These are phyloP conservation scores for Saguinus imperator DNA, from an alignment of 2,113 vertebrate species.

Conservation along the genomic window DNA sequence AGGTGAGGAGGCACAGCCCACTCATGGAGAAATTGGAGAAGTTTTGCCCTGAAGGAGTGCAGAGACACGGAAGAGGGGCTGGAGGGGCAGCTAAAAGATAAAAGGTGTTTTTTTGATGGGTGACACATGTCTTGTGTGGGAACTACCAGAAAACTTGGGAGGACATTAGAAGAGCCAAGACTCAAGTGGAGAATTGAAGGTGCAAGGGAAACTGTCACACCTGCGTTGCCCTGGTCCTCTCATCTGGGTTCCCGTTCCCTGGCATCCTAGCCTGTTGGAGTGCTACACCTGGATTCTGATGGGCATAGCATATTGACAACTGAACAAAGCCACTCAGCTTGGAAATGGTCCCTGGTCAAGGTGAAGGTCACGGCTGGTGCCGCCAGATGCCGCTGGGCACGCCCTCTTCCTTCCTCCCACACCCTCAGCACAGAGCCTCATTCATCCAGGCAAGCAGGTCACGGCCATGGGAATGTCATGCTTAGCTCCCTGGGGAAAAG, in stretches of 20 bases:
- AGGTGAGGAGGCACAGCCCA: background rate
- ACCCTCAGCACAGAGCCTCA: conserved; percentile 40
- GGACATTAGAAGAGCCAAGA: background rate
- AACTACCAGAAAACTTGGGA: background rate
- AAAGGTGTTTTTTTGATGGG: background rate
- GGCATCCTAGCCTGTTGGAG: background rate
- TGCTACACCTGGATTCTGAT: background rate
- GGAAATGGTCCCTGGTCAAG: background rate
- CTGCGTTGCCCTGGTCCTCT: too few species aligned
- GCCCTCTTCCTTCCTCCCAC: background rate
- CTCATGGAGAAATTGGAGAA: background rate
- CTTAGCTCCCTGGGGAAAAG: background rate
- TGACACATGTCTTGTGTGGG: background rate
- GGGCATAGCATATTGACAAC: background rate
- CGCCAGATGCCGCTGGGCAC: background rate
- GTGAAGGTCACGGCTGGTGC: conserved; percentile 34
- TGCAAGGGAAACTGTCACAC: too few species aligned
- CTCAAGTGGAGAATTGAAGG: background rate
- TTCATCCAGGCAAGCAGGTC: conserved; percentile 32
- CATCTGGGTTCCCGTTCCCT: background rate
- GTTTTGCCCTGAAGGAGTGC: background rate
- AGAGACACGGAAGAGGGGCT: background rate
- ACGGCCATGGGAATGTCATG: background rate
- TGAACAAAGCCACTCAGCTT: background rate
- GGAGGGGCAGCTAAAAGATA: background rate